Conservation (phyloP, 2,797 vertebrate genomes). For the Emydoidea blandingii region DNA sequence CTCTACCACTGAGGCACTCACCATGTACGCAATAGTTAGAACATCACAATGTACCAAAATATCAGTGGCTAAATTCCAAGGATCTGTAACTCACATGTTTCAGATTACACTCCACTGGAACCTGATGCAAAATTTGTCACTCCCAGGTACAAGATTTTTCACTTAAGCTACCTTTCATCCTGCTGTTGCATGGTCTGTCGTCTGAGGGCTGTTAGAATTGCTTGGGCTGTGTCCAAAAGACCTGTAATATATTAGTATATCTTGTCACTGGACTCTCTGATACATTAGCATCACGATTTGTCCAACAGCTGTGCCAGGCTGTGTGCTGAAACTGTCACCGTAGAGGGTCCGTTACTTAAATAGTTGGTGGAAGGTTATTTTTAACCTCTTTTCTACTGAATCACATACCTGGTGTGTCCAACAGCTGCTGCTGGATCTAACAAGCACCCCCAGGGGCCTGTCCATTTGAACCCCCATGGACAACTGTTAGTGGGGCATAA, state of each 20-base stretch:
- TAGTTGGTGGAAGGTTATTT: not conserved
- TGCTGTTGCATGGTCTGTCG: no score
- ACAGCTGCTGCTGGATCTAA: not conserved
- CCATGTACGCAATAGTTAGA: not conserved
- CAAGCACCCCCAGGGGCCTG: fast-evolving
- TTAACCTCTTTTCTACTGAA: slow-evolving; percentile 34
- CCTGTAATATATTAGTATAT: fast-evolving
- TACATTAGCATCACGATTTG: not conserved
- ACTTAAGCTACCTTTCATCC: not conserved
- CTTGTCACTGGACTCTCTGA: not conserved
- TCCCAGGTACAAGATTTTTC: not conserved
- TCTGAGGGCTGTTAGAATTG: not conserved
- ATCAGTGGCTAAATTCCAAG: not conserved
- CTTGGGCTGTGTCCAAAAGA: not conserved
- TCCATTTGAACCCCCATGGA: not conserved
- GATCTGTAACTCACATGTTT: not conserved
- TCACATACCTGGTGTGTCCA: not conserved
- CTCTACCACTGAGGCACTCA: not conserved
- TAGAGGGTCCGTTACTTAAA: not conserved
- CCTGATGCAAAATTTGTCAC: not conserved
- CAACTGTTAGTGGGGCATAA: fast-evolving
- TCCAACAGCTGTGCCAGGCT: not conserved
- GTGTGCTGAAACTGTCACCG: not conserved
- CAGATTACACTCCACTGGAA: not conserved
- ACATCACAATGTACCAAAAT: not conserved